These are phyloP conservation scores for Drosophila micromelanica DNA, from an alignment of 1,140 invertebrate species.

Conservation along the genomic window DNA sequence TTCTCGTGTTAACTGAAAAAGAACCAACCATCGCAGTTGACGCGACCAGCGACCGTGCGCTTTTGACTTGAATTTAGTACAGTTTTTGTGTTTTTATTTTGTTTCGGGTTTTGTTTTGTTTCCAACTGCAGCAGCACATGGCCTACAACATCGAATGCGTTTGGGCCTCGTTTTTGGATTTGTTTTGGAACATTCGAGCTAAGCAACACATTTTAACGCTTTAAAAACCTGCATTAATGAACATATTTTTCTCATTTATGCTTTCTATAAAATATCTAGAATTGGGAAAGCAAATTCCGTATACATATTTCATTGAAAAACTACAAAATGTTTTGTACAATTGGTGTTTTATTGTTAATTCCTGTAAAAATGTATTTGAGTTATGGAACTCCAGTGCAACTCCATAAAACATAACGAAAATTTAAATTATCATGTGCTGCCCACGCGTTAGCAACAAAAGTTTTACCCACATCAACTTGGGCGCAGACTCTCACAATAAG, in stretches of 20 bases:
- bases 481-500: background rate
- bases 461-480: slow-evolving; percentile 11
- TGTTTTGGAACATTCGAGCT: background rate
- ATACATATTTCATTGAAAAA: too few relatives aligned
- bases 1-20: slow-evolving; percentile 70
- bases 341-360: too few relatives aligned
- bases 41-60: slow-evolving; percentile 40
- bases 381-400: background rate
- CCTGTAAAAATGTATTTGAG: too few relatives aligned
- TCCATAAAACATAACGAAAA: background rate
- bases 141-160: background rate
- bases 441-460: slow-evolving; percentile 10
- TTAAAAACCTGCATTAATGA: too few relatives aligned
- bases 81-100: slow-evolving; percentile 59
- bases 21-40: slow-evolving; percentile 42
- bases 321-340: too few relatives aligned
- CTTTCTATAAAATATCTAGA: too few relatives aligned
- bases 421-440: slow-evolving; percentile 7
- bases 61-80: slow-evolving; percentile 69
- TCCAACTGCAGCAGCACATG: slow-evolving; percentile 15
- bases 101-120: slow-evolving; percentile 25
- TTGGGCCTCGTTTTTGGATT: slow-evolving; percentile 3
- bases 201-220: background rate
- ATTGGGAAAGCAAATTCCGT: too few relatives aligned
- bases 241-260: too few relatives aligned